These are phyloP conservation scores for Zaprionus obscuricornis DNA, from an alignment of 2,888 invertebrate species.

Conservation along the genomic window DNA sequence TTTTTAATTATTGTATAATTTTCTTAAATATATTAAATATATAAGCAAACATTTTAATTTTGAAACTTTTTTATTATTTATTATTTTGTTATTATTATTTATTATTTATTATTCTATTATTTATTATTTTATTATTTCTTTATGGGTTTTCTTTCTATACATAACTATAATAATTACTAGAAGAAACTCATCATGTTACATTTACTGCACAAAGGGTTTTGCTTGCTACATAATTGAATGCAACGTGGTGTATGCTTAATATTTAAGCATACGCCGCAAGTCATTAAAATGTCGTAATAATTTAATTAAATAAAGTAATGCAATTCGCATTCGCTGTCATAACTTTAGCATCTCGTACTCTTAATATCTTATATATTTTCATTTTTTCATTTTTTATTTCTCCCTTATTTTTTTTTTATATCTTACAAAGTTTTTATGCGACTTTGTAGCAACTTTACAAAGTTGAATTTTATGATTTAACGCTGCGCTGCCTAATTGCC, in stretches of 20 bases:
- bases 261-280: conserved; percentile 1
- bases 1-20: too few species aligned
- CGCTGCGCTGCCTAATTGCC: conserved; percentile 55
- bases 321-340: conserved; percentile 11
- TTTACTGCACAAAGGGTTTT: neutral
- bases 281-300: conserved; percentile 29
- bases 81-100: too few species aligned
- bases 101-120: too few species aligned
- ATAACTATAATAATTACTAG: too few species aligned
- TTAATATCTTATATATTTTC: neutral
- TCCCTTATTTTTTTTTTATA: conserved; percentile 29
- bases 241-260: conserved; percentile 15
- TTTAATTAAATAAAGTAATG: conserved; percentile 42
- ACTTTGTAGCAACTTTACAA: conserved; percentile 58
- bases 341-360: conserved; percentile 10
- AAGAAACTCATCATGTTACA: too few species aligned
- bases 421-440: conserved; percentile 54
- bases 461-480: conserved; percentile 56
- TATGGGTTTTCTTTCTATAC: too few species aligned
- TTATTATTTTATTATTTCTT: too few species aligned
- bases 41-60: too few species aligned
- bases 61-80: too few species aligned
- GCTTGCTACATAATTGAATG: neutral
- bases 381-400: neutral
- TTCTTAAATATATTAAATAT: too few species aligned